Evolutionary conservation across 2,888 invertebrate genomes (phyloP), one percentile per base, ranked within the genome.

Genomic region (Hyalella azteca): DNA sequence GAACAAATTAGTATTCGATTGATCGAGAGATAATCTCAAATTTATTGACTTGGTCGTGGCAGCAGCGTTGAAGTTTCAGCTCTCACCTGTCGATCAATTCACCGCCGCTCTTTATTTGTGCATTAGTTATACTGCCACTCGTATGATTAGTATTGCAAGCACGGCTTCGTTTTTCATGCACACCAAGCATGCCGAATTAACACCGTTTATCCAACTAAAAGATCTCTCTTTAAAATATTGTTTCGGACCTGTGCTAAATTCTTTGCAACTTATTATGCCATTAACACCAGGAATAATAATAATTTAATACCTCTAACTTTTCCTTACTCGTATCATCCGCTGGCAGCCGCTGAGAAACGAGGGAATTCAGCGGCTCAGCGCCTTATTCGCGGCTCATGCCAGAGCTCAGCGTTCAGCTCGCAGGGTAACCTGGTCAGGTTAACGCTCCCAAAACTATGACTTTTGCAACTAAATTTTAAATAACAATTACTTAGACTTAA

Each of bases 161-260:
- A 13, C 29, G 11, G 32, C 66, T 36, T 66, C 39, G 29, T 11
- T 11, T 45, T 45, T 15, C 45, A 45, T 45, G 11, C 9, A 54
- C 54, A 19, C 4, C 26, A 66, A 36, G 36, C 36, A 29, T 66
- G 36, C n/a, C 32, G 36, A 66, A 36, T 66, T 66, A 36, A 66
- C 66, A 66, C 66, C 66, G 66, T 66, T 66, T 66, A 66, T 66
- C 66, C 66, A 36, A 36, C 66, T 66, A 29, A 66, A 66, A 66
- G 66, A 66, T 66, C 66, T 66, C 66, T 66, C 66, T 66, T 66
- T 66, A 66, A 66, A 66, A 66, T 66, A 66, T 66, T 66, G 66
- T 66, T 66, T 66, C 66, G 66, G 66, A 66, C 66, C 32, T 66
- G 66, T 66, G 66, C 29, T 66, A 66, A 66, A 66, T 66, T 66